Conservation (phyloP, 2,797 vertebrate genomes). For the Pseudocheirus occidentalis region DNA sequence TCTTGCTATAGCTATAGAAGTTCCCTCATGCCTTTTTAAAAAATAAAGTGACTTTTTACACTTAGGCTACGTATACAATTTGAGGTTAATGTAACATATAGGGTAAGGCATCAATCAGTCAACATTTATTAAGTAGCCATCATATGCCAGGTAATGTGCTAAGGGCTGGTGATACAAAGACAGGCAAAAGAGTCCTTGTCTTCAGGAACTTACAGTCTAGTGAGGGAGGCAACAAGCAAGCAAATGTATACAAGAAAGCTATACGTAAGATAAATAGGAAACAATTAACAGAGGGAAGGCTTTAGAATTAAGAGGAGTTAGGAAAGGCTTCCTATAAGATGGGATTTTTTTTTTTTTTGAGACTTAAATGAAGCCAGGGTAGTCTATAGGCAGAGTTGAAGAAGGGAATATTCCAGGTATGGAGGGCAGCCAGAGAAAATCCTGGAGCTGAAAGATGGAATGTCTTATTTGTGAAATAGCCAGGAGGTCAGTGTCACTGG, state of each 20-base stretch:
- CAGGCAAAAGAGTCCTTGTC: not conserved
- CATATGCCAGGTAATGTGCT: not conserved
- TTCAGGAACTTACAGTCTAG: not conserved
- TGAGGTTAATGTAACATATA: not conserved
- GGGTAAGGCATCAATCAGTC: not conserved
- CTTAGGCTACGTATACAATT: not conserved
- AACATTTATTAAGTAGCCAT: not conserved
- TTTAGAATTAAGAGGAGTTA: not conserved
- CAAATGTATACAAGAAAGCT: not conserved
- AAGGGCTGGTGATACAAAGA: not conserved
- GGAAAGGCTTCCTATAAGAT: not conserved
- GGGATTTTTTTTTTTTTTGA: not conserved
- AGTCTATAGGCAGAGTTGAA: not conserved
- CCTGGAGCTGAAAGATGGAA: not conserved
- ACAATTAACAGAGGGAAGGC: not conserved
- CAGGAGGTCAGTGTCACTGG: not conserved
- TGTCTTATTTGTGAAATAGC: not conserved
- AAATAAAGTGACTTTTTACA: not conserved
- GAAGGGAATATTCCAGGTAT: not conserved
- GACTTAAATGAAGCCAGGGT: not conserved
- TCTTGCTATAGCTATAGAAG: not conserved
- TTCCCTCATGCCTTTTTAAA: not conserved
- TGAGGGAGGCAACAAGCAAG: not conserved
- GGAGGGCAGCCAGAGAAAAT: not conserved
- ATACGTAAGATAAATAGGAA: not conserved